phyloP scores from a whole-genome alignment of 2,797 vertebrate species.

The Peromyscus aztecus region DNA sequence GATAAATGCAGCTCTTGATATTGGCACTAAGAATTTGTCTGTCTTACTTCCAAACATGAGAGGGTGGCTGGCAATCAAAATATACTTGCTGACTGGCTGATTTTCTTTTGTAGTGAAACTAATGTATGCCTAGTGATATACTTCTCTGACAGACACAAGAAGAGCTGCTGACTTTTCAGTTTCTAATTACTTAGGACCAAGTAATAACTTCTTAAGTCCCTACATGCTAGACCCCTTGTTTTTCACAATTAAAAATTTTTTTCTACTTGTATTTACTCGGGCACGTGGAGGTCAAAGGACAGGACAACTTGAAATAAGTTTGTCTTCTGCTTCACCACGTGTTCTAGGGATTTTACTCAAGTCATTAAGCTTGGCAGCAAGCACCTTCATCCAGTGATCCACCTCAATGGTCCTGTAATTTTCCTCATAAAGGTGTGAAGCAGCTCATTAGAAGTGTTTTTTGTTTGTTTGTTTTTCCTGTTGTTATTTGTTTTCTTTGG shows the following conservation, averaged over 20 bases:
- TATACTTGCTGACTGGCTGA: background rate
- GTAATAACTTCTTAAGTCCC: background rate
- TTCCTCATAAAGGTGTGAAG: background rate
- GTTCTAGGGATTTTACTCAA: background rate
- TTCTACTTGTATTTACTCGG: background rate
- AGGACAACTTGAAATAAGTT: background rate
- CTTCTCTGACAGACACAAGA: background rate
- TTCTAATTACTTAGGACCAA: background rate
- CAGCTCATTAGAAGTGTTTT: background rate
- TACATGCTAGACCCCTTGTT: background rate
- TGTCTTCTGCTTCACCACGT: background rate
- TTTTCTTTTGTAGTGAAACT: background rate
- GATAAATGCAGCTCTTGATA: constrained; percentile 19
- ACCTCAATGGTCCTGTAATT: background rate
- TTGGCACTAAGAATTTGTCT: constrained; percentile 27
- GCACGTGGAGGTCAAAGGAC: background rate
- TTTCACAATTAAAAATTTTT: background rate
- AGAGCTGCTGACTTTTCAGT: background rate
- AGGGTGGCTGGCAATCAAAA: background rate
- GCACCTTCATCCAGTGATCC: background rate
- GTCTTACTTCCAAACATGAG: constrained; percentile 3
- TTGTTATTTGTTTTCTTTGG: background rate
- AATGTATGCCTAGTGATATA: background rate
- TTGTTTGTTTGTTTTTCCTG: background rate
- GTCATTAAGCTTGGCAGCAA: background rate